Evolutionary conservation across 2,113 vertebrate genomes (phyloP).

Genomic region (Psittacus erithacus): DNA sequence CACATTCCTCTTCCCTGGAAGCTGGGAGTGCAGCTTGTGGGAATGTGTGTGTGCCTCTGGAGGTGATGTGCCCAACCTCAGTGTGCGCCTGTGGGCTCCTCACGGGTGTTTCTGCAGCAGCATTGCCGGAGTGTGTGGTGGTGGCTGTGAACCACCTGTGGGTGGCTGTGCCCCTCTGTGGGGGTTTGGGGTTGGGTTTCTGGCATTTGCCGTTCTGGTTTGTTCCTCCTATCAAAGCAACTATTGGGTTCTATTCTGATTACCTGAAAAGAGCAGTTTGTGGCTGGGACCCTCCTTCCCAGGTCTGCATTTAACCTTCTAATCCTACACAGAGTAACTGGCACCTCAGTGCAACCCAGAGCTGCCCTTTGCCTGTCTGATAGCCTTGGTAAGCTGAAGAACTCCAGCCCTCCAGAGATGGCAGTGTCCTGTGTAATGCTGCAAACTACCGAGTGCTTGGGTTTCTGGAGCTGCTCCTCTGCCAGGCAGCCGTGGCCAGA

Average conservation of each 20-base stretch:
- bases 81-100: background rate
- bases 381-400: background rate
- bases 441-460: background rate
- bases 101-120: background rate
- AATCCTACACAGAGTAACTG: background rate
- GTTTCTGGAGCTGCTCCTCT: background rate
- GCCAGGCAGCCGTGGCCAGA: background rate
- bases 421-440: background rate
- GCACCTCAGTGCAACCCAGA: background rate
- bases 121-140: fast-evolving
- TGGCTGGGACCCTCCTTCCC: background rate
- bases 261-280: background rate
- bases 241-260: background rate
- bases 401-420: background rate
- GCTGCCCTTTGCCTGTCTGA: no score
- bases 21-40: background rate
- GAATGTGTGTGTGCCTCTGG: background rate
- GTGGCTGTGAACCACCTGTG: background rate
- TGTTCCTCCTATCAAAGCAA: background rate
- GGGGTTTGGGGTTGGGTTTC: background rate
- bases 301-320: background rate
- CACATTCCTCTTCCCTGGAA: background rate
- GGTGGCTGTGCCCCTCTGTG: background rate
- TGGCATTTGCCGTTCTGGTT: background rate
- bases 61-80: fast-evolving